Evolutionary conservation across 2,888 invertebrate species (phyloP).

Genomic region (Tenthredo amoena): DNA sequence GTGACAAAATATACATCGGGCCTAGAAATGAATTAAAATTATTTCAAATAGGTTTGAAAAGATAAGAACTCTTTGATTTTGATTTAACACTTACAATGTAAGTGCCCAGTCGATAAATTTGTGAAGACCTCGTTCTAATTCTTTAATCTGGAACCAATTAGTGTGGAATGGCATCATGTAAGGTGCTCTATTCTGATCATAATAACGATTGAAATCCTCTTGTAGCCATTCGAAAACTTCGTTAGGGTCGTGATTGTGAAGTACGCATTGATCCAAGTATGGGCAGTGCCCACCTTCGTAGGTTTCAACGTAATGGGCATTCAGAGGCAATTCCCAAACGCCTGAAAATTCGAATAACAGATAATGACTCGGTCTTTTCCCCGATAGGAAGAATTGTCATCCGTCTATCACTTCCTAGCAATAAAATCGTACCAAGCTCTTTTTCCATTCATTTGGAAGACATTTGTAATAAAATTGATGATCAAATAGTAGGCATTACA

Average conservation of each 20-base stretch:
- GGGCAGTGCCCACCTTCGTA: conserved; percentile 96
- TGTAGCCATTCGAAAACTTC: conserved; percentile 93
- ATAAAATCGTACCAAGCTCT: background rate
- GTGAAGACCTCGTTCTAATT: conserved; percentile 89
- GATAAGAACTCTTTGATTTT: background rate
- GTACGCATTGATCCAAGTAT: conserved; percentile 94
- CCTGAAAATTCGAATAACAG: conserved; percentile 78
- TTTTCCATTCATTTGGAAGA: background rate
- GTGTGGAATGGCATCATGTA: conserved; percentile 98
- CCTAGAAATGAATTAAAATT: conserved; percentile 80
- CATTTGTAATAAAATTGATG: conserved; percentile 10
- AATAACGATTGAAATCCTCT: conserved; percentile 92
- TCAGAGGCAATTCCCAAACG: conserved; percentile 95
- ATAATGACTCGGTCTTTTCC: background rate
- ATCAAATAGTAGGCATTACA: background rate
- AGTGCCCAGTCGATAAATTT: conserved; percentile 92
- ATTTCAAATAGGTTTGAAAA: conserved; percentile 54
- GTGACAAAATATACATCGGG: conserved; percentile 94
- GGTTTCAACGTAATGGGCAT: conserved; percentile 92
- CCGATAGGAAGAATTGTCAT: background rate
- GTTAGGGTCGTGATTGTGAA: conserved; percentile 90
- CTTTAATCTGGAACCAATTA: conserved; percentile 96
- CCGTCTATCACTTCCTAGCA: background rate
- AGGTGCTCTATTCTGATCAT: conserved; percentile 92
- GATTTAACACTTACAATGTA: conserved; percentile 82